phyloP scores from a whole-genome alignment of 2,888 invertebrate genomes.

The Cataglyphis livida region DNA sequence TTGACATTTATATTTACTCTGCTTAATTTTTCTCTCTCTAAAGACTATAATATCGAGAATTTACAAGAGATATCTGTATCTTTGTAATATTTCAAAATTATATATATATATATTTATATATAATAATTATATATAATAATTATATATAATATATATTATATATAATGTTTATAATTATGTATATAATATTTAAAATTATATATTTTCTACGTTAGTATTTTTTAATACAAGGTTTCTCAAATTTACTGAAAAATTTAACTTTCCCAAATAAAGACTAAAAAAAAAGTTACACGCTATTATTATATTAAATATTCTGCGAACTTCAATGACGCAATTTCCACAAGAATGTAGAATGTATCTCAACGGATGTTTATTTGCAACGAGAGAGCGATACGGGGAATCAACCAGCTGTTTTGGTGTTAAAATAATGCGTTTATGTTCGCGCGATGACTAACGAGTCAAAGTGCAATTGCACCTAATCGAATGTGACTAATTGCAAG shows the following conservation, averaged over 20 bases:
- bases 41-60: not conserved
- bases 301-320: not conserved
- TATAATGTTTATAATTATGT: not conserved
- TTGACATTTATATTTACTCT: not conserved
- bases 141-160: not conserved
- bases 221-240: not conserved
- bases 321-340: conserved; percentile 11
- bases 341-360: not conserved
- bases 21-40: not conserved
- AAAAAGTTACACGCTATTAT: not conserved
- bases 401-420: conserved; percentile 10
- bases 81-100: not conserved
- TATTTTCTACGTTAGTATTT: not conserved
- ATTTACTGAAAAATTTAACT: not conserved
- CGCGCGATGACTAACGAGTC: conserved; percentile 33
- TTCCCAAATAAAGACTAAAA: not conserved
- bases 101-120: not conserved
- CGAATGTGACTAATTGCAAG: conserved; percentile 23
- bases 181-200: not conserved
- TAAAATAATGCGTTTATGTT: conserved; percentile 12
- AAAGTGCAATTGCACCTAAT: conserved; percentile 47
- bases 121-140: no score
- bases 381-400: conserved; percentile 3
- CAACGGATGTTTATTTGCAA: conserved; percentile 26
- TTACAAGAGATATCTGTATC: not conserved